Evolutionary conservation across 2,113 vertebrate species (phyloP).

Genomic region (Caloenas nicobarica): DNA sequence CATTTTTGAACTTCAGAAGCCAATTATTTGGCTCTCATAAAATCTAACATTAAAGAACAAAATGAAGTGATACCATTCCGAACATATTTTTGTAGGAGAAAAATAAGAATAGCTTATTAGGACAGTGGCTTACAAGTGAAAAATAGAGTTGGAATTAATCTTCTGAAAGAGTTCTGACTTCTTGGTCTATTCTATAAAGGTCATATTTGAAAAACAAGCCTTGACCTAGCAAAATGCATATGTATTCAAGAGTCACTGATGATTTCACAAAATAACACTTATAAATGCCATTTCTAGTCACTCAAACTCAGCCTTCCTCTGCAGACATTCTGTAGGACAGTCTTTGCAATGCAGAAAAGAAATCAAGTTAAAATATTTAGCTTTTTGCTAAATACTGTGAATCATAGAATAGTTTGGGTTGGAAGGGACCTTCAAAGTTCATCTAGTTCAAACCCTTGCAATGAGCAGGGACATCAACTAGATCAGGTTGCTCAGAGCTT

Average conservation of each 20-base stretch:
- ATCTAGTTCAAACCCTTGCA: too few species aligned
- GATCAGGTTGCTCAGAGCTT: background rate
- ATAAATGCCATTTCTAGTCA: background rate
- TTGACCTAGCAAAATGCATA: background rate
- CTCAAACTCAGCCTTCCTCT: background rate
- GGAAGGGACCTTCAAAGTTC: too few species aligned
- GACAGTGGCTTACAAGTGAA: background rate
- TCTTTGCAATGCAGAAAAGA: background rate
- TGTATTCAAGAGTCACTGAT: background rate
- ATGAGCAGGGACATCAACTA: too few species aligned
- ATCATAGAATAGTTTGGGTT: too few species aligned
- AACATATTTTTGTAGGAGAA: background rate
- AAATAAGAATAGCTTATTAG: background rate
- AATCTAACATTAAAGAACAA: background rate
- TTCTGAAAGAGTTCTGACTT: background rate
- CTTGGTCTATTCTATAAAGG: background rate
- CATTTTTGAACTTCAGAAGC: background rate
- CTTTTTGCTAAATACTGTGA: background rate
- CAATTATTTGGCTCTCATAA: background rate
- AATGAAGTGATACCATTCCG: background rate
- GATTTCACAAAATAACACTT: background rate
- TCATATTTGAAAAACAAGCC: background rate
- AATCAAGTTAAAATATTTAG: background rate
- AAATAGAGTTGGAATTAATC: background rate
- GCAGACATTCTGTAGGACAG: background rate